Evolutionary conservation across 2,113 vertebrate genomes (phyloP), one percentile per base, ranked within the genome.

Genomic region (Chroicocephalus ridibundus): DNA sequence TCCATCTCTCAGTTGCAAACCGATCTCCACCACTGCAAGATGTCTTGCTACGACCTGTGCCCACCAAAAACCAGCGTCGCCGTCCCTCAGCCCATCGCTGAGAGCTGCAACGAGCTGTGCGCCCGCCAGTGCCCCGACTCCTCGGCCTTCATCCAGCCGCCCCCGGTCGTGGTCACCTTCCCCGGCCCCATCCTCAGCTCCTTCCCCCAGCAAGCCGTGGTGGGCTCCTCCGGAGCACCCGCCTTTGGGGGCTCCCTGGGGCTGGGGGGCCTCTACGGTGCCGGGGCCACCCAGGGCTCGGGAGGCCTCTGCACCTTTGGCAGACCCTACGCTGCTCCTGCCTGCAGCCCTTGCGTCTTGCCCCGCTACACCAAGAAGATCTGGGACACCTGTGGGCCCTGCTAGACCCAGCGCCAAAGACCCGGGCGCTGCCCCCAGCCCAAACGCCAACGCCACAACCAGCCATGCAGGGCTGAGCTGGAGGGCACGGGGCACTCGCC

Each of bases 1-100:
- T 25, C 10, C 13, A 36, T 20, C 22, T 15, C 42, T 8, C 26
- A 7, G 7, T 42, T 38, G 16, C 9, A 68, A 47, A 47, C 5
- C 1, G 0, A 52, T 15, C 38, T 60, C 27, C 15, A 57, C 6
- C 15, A 14, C 18, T 1, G 19, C 34, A 1, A 5, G 36, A 95
- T 93, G 96, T 79, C 96, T 34, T 92, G 93, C 95, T 96, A 83
- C 7, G 89, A 96, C 77, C 51, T 96, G 21, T 94, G 92, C 86
- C 95, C 68, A 47, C 76, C 31, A 38, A 27, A 22, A 9, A 5
- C 55, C 7, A 6, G 31, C 91, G 15, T 96, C 3, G 13, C 83
- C 76, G 51, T 38, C 71, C 96, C 93, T 0, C 96, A 96, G 80
- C 96, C 96, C 44, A 9, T 96, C 3, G 86, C 96, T 7, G 57